phyloP scores from a whole-genome alignment of 2,888 invertebrate genomes.

The Orthonychiurus folsomi region DNA sequence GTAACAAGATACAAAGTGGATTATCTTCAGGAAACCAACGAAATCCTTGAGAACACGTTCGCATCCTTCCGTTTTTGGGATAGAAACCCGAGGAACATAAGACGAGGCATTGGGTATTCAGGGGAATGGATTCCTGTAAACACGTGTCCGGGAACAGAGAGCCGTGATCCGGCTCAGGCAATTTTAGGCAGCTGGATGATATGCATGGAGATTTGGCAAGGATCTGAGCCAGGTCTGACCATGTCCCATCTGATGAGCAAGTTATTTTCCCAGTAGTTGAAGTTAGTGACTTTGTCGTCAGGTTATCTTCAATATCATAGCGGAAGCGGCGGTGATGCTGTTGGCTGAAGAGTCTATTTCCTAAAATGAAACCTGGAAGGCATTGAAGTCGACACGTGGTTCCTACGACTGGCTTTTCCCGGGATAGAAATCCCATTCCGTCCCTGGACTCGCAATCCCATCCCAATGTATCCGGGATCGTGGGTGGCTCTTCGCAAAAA shows the following conservation, averaged over 20 bases:
- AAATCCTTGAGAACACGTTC: constrained; percentile 39
- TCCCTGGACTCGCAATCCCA: constrained; percentile 38
- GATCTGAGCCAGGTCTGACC: constrained; percentile 33
- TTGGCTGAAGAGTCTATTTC: not conserved
- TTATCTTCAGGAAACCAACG: constrained; percentile 41
- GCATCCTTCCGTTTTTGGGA: constrained; percentile 39
- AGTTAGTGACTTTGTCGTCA: not conserved
- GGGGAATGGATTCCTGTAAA: constrained; percentile 45
- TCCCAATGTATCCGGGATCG: constrained; percentile 29
- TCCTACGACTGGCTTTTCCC: constrained; percentile 26
- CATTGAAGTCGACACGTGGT: constrained; percentile 37
- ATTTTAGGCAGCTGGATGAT: constrained; percentile 46
- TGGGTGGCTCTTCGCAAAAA: constrained; percentile 36
- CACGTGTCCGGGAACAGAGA: constrained; percentile 50
- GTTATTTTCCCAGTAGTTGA: constrained; percentile 18
- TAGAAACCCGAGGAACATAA: constrained; percentile 40
- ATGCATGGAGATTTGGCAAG: constrained; percentile 23
- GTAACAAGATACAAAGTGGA: constrained; percentile 37
- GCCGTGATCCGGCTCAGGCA: constrained; percentile 48
- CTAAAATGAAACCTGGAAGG: constrained; percentile 28
- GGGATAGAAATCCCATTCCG: constrained; percentile 18
- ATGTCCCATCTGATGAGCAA: constrained; percentile 35
- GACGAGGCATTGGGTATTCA: constrained; percentile 43
- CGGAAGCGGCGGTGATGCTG: not conserved
- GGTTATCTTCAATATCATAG: not conserved